Evolutionary conservation across 2,888 invertebrate genomes (phyloP).

Genomic region (Diadegma fenestrale): DNA sequence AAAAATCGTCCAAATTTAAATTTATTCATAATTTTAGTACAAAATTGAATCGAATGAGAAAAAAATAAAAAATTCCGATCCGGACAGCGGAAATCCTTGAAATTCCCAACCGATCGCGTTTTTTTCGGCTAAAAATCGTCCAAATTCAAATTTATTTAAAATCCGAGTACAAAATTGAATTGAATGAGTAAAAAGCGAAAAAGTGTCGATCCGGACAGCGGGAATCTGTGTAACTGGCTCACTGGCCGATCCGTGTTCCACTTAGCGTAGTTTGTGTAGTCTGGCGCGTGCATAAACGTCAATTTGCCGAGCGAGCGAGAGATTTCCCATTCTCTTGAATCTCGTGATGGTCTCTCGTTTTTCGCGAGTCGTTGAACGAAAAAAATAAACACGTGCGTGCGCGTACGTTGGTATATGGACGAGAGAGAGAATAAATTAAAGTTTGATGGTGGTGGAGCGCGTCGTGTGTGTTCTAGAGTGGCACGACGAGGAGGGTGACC

Average conservation of each 20-base stretch:
- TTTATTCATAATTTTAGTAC: too few species aligned
- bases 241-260: slow-evolving; percentile 56
- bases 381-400: not conserved
- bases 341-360: slow-evolving; percentile 17
- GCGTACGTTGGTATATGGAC: not conserved
- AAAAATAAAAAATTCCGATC: not conserved
- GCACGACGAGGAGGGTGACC: slow-evolving; percentile 49
- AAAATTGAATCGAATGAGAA: not conserved
- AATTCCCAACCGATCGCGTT: slow-evolving; percentile 50
- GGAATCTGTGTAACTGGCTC: slow-evolving; percentile 49
- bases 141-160: not conserved
- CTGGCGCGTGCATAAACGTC: slow-evolving; percentile 57
- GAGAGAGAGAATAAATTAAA: slow-evolving; percentile 51
- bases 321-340: not conserved
- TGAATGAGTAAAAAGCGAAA: not conserved
- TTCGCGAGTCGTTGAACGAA: slow-evolving; percentile 13
- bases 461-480: slow-evolving; percentile 41
- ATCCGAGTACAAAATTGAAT: not conserved
- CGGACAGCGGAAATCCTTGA: slow-evolving; percentile 36
- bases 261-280: slow-evolving; percentile 58
- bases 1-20: not conserved
- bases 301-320: slow-evolving; percentile 41
- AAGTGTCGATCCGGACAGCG: slow-evolving; percentile 20
- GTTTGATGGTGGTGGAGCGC: slow-evolving; percentile 5
- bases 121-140: not conserved